A percentile compares a stretch with the other conserved stretches of the same genome.
Conservation (phyloP, 2,797 vertebrate species). For the Tragelaphus oryx region DNA sequence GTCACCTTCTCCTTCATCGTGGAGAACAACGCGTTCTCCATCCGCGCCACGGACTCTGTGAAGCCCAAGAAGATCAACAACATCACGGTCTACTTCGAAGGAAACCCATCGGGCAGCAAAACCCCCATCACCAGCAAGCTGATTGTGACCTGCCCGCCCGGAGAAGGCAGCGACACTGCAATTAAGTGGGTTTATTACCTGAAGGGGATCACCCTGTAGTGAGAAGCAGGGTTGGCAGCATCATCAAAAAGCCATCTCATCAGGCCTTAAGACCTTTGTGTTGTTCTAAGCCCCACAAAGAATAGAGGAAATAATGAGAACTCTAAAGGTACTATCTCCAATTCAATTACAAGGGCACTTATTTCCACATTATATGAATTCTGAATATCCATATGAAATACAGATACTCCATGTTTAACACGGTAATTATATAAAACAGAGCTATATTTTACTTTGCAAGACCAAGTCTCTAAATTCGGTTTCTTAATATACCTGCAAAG, state of each 20-base stretch:
- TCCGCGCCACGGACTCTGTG: conserved; percentile 80
- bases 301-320: background rate
- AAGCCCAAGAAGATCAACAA: conserved; percentile 82
- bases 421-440: background rate
- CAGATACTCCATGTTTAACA: background rate
- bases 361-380: background rate
- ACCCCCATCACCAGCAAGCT: conserved; percentile 82
- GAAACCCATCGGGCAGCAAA: conserved; percentile 48
- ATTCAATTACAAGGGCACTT: background rate
- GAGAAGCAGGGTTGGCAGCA: background rate
- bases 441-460: background rate
- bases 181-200: conserved; percentile 89
- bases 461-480: background rate
- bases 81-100: conserved; percentile 82
- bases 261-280: background rate
- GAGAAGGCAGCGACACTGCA: conserved; percentile 70
- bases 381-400: background rate
- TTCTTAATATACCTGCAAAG: background rate
- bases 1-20: conserved; percentile 82
- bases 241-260: background rate
- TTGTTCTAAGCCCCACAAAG: background rate
- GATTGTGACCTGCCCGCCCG: conserved; percentile 80
- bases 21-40: conserved; percentile 84
- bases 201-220: conserved; percentile 80
- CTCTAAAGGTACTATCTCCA: background rate